These are phyloP conservation scores for Chitala chitala DNA, from an alignment of 2,113 vertebrate species.

Conservation along the genomic window DNA sequence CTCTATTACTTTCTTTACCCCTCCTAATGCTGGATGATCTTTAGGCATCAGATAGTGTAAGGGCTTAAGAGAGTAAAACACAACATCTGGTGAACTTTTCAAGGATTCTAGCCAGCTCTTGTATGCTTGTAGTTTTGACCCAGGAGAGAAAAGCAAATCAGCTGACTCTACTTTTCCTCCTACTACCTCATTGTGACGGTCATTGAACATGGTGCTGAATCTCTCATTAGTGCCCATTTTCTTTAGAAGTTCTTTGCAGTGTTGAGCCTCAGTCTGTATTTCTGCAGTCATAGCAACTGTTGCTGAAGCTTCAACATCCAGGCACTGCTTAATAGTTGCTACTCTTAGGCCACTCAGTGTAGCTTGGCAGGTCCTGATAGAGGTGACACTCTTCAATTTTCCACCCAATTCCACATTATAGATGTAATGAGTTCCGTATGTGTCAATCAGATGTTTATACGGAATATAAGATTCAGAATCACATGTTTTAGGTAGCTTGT, in stretches of 20 bases:
- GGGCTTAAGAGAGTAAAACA: no score
- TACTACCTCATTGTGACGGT: no score
- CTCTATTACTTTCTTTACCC: no score
- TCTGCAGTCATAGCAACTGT: no score
- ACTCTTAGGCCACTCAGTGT: no score
- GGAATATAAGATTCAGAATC: neutral
- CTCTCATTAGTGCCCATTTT: no score
- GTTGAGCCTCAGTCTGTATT: neutral
- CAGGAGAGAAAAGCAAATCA: conserved; percentile 37
- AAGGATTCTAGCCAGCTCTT: no score
- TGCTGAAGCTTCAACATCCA: no score
- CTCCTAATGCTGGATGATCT: no score
- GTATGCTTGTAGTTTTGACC: conserved; percentile 15
- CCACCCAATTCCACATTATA: conserved; percentile 32
- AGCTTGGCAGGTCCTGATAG: no score
- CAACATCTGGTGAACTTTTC: conserved; percentile 43
- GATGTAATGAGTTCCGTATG: conserved; percentile 52
- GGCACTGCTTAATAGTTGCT: conserved; percentile 44
- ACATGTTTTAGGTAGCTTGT: conserved; percentile 34
- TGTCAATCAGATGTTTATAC: conserved; percentile 39
- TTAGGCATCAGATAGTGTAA: conserved; percentile 53
- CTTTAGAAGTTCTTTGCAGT: conserved; percentile 20
- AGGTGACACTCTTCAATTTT: no score
- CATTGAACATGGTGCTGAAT: no score
- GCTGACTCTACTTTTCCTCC: conserved; percentile 14